Conservation (phyloP, 2,797 vertebrate species). For the Sebastes steindachneri region DNA sequence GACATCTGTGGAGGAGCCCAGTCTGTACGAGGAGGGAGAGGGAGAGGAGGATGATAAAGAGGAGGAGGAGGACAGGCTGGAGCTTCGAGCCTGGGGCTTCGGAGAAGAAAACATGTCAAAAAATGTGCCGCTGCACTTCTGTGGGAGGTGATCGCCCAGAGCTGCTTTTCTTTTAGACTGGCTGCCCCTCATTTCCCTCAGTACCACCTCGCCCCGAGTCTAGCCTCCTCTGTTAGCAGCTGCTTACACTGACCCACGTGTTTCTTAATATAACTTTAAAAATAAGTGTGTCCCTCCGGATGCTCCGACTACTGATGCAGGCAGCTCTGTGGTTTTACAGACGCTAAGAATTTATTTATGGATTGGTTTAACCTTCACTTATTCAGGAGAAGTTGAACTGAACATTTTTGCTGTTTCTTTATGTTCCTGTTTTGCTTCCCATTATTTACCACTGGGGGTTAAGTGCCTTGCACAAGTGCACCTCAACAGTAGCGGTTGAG, state of each 20-base stretch:
- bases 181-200: conserved; percentile 31
- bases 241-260: conserved; percentile 47
- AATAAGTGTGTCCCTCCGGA: conserved; percentile 48
- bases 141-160: conserved; percentile 83
- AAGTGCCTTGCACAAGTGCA: conserved; percentile 68
- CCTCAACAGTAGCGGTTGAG: background rate
- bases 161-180: conserved; percentile 47
- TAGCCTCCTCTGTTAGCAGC: conserved; percentile 36
- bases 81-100: conserved; percentile 70
- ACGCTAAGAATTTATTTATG: conserved; percentile 19
- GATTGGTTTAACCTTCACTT: conserved; percentile 14
- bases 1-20: conserved; percentile 76
- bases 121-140: conserved; percentile 76
- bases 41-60: conserved; percentile 68
- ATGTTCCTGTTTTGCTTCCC: background rate
- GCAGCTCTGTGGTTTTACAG: conserved; percentile 23
- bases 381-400: background rate
- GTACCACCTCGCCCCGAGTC: conserved; percentile 20
- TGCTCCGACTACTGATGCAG: conserved; percentile 34
- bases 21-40: conserved; percentile 78
- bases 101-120: conserved; percentile 58
- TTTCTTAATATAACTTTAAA: conserved; percentile 62
- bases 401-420: conserved; percentile 8
- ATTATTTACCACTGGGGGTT: conserved; percentile 7
- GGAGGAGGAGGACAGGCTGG: conserved; percentile 76